Base-by-base conservation (phyloP, 2,888 invertebrate species). In the Colletes collaris region DNA sequence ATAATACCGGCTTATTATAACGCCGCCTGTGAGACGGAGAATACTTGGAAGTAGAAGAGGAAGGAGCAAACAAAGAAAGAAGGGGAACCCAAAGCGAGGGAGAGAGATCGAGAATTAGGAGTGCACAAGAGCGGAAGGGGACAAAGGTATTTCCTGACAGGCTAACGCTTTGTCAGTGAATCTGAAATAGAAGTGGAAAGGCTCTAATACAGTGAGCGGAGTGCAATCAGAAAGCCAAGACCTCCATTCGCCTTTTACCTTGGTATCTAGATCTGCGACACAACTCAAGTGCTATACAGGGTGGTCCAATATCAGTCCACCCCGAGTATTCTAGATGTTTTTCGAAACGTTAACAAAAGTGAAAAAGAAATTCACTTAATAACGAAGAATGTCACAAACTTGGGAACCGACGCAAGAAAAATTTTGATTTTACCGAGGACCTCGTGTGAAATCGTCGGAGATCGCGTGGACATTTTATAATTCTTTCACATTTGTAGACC, bases 211-310 rank as follows among this genome's bases (percentile, higher is more conserved):
- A 80, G 64, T 58, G 66, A 67, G 62, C 69, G 52, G 74, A 8
- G 37, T 65, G 50, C 69, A 76, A 86, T 84, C 82, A 82, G 82
- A 86, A 81, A 80, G 85, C 70, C 79, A 75, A 81, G 80, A 70
- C 63, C 76, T 76, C 60, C 49, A 44, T 19, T 62, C 60, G 71
- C 50, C 56, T 74, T 67, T 65, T 56, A 35, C 70, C 56, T 73
- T 60, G 76, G 68, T 60, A 60, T 55, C 19, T n/a, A 69, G 76
- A 76, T 81, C 62, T 63, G 62, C 66, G 77, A 76, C 73, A 74
- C 67, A 73, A 80, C 80, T 70, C 46, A 72, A 77, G 64, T 64
- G 70, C 49, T 62, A 58, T 19, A 50, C 16, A 19, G n/a, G 58
- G 8, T 46, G 3, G 35, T 40, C 66, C 16, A 35, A 50, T 40